These are phyloP conservation scores for Coronaproctus castanopsis DNA, from an alignment of 2,888 invertebrate species.

Conservation along the genomic window DNA sequence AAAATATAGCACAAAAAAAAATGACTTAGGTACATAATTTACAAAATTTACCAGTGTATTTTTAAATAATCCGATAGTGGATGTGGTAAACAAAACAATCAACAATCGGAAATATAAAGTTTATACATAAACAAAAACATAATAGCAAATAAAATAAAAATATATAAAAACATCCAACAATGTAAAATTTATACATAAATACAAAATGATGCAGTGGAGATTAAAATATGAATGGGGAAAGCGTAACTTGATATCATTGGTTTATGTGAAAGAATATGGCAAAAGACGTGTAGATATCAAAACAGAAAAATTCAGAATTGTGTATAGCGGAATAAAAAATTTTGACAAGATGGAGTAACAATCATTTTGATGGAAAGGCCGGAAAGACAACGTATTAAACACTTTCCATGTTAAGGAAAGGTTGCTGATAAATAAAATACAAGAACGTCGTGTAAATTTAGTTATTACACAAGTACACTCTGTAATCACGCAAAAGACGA, in stretches of 20 bases:
- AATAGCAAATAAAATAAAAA: too few species aligned
- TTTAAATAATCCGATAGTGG: too few species aligned
- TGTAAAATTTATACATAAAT: too few species aligned
- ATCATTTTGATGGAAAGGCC: neutral
- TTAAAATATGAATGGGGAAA: neutral
- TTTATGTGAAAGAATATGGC: neutral
- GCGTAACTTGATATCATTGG: neutral
- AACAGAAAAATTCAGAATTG: neutral
- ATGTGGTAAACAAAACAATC: too few species aligned
- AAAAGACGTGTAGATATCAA: constrained; percentile 1
- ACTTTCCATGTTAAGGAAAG: neutral
- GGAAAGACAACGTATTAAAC: neutral
- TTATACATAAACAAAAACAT: too few species aligned
- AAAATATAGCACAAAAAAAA: too few species aligned
- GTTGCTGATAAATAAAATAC: neutral
- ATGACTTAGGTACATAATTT: too few species aligned
- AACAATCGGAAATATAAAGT: too few species aligned
- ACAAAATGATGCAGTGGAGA: neutral
- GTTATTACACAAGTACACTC: neutral
- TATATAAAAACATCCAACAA: too few species aligned
- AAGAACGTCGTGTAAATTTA: neutral
- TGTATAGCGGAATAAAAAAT: neutral
- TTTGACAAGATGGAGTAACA: neutral
- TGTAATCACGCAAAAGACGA: neutral
- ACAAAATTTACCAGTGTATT: too few species aligned